phyloP scores from a whole-genome alignment of 2,797 vertebrate species.

The Poecilia gillii region DNA sequence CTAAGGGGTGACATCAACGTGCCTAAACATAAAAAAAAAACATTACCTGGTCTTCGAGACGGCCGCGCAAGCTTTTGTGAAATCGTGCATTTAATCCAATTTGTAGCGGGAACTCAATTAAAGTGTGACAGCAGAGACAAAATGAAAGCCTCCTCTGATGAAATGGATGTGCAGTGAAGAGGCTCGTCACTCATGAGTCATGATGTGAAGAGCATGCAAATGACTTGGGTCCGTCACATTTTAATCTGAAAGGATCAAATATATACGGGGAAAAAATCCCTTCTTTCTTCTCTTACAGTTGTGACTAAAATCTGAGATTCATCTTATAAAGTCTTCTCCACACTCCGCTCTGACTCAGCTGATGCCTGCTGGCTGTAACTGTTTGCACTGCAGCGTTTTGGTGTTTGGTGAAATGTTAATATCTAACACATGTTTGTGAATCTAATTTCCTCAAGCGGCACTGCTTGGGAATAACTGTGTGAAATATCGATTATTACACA shows the following conservation, averaged over 20 bases:
- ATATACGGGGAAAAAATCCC: conserved; percentile 11
- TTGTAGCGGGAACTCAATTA: conserved; percentile 59
- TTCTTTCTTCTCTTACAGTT: conserved; percentile 42
- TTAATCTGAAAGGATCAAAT: conserved; percentile 47
- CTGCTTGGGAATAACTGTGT: background rate
- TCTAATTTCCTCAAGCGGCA: background rate
- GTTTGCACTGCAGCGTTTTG: conserved; percentile 40
- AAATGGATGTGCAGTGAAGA: conserved; percentile 32
- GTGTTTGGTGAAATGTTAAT: conserved; percentile 24
- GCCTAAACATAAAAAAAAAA: conserved; percentile 16
- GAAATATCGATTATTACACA: background rate
- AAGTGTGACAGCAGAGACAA: conserved; percentile 60
- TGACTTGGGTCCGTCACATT: conserved; percentile 40
- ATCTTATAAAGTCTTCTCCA: conserved; percentile 40
- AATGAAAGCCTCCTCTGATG: conserved; percentile 57
- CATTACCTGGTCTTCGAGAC: conserved; percentile 49
- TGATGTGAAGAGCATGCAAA: conserved; percentile 51
- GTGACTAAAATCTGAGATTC: conserved; percentile 47
- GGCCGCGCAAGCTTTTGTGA: conserved; percentile 43
- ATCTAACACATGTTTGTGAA: conserved; percentile 6
- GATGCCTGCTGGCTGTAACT: conserved; percentile 36
- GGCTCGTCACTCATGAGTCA: conserved; percentile 40
- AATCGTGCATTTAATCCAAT: conserved; percentile 76
- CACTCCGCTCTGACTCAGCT: conserved; percentile 39
- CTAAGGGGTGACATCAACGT: conserved; percentile 39